Conservation (phyloP, 2,888 invertebrate species). For the Gastracanthus pulcherrimus region DNA sequence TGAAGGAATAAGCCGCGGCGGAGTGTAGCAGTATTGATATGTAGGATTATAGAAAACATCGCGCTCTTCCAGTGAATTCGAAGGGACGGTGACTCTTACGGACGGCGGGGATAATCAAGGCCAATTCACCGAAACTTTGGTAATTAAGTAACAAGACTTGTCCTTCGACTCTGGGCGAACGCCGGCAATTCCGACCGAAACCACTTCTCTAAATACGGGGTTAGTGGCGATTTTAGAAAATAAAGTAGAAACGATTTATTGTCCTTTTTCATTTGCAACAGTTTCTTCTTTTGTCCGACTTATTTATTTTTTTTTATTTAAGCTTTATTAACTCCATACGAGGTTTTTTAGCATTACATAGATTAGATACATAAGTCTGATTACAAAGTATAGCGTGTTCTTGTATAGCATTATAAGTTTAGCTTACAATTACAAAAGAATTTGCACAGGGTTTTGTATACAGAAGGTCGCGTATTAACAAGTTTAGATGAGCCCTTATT, state of each 20-base stretch:
- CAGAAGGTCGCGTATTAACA: too few species aligned
- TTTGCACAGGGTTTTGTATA: too few species aligned
- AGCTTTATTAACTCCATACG: background rate
- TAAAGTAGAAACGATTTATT: background rate
- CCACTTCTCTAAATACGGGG: slow-evolving; percentile 5
- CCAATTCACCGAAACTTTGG: slow-evolving; percentile 64
- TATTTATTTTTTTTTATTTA: background rate
- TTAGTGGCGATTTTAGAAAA: background rate
- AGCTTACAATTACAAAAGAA: too few species aligned
- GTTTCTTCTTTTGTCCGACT: background rate
- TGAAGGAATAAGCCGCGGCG: too few species aligned
- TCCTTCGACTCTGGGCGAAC: slow-evolving; percentile 1
- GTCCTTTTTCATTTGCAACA: background rate
- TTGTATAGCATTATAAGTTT: too few species aligned
- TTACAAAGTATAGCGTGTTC: too few species aligned
- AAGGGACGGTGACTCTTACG: slow-evolving; percentile 11
- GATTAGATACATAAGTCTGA: too few species aligned
- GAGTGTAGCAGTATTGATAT: too few species aligned
- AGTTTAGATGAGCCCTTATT: too few species aligned
- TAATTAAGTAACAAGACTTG: slow-evolving; percentile 68
- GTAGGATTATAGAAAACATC: slow-evolving; percentile 23
- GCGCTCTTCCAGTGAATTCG: background rate
- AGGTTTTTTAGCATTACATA: background rate
- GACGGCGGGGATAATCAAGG: slow-evolving; percentile 53
- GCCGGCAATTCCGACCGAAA: slow-evolving; percentile 7